Evolutionary conservation across 2,797 vertebrate species (phyloP).

Genomic region (Gallinago nigripennis): DNA sequence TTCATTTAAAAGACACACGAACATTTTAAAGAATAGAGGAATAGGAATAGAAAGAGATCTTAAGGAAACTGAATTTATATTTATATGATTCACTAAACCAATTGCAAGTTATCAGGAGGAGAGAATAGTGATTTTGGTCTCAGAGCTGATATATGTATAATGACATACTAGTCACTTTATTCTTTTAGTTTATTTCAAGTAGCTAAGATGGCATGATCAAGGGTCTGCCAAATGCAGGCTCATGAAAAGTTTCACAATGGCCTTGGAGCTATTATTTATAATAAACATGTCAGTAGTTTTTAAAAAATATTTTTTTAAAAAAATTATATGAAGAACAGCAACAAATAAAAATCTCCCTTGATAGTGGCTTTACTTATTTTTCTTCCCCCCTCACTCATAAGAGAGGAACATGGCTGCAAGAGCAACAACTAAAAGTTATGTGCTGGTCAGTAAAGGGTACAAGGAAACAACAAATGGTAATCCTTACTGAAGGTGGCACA

Average conservation of each 20-base stretch:
- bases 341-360: neutral
- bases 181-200: neutral
- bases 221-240: neutral
- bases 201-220: neutral
- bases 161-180: neutral
- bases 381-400: accelerated
- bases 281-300: neutral
- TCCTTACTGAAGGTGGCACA: neutral
- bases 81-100: neutral
- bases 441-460: neutral
- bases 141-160: neutral
- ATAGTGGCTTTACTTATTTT: neutral
- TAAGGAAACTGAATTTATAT: neutral
- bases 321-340: neutral
- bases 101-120: neutral
- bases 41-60: neutral
- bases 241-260: neutral
- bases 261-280: neutral
- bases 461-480: neutral
- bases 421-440: neutral
- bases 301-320: neutral
- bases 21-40: neutral
- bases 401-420: neutral
- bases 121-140: neutral
- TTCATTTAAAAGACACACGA: neutral